Evolutionary conservation across 1,140 invertebrate genomes (phyloP).

Genomic region (Teleogryllus occipitalis): DNA sequence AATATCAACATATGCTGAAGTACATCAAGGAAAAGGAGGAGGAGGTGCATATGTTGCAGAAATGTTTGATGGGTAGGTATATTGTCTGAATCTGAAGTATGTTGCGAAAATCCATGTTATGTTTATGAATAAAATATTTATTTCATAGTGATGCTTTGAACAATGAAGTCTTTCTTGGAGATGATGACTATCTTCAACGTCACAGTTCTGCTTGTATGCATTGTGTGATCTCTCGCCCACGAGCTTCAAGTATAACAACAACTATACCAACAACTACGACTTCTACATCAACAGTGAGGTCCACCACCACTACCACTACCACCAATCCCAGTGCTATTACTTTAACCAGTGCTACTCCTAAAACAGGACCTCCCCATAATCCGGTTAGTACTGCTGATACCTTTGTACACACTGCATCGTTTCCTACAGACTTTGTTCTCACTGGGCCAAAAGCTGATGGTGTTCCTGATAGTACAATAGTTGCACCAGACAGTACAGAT

Average conservation of each 20-base stretch:
- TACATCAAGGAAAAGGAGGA: conserved; percentile 48
- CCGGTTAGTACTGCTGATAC: neutral
- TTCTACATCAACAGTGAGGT: neutral
- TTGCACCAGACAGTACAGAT: neutral
- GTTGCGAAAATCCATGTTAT: neutral
- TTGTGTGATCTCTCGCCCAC: conserved; percentile 39
- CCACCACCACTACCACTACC: neutral
- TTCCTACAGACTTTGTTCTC: neutral
- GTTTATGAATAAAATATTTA: too few species aligned
- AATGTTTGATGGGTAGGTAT: conserved; percentile 56
- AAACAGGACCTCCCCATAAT: neutral
- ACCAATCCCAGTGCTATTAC: neutral
- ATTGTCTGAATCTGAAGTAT: neutral
- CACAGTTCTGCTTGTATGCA: conserved; percentile 38
- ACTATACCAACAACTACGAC: neutral
- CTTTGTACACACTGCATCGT: neutral
- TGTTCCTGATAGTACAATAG: neutral
- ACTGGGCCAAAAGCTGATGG: too few species aligned
- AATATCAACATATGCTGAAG: conserved; percentile 62
- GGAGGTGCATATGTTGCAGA: conserved; percentile 74
- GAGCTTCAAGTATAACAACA: neutral
- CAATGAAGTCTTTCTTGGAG: conserved; percentile 56
- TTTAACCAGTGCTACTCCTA: neutral
- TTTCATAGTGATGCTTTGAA: conserved; percentile 41
- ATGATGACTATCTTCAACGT: conserved; percentile 44